These are phyloP conservation scores for Apamea monoglypha DNA, from an alignment of 2,888 invertebrate species.

Conservation along the genomic window DNA sequence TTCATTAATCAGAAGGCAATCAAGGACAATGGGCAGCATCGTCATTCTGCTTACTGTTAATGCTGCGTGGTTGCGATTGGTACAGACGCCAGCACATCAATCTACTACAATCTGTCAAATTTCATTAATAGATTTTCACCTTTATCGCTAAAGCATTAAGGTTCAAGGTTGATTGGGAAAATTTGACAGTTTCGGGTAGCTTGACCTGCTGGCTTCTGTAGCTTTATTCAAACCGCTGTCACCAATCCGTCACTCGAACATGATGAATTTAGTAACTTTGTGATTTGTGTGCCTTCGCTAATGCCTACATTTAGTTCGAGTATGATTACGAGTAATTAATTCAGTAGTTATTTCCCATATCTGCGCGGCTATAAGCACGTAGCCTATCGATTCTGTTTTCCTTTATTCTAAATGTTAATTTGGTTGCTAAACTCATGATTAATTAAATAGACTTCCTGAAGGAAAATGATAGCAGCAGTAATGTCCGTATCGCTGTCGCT, in stretches of 20 bases:
- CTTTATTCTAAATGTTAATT: constrained; percentile 43
- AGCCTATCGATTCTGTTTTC: constrained; percentile 39
- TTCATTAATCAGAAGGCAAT: not conserved
- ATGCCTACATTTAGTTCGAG: not conserved
- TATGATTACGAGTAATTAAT: not conserved
- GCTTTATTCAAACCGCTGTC: not conserved
- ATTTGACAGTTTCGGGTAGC: no score
- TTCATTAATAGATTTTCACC: no score
- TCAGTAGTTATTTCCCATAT: constrained; percentile 5
- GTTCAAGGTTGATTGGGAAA: no score
- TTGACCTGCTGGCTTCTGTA: no score
- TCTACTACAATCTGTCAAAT: no score
- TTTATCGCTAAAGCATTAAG: no score
- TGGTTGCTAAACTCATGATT: constrained; percentile 27
- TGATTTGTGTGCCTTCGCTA: not conserved
- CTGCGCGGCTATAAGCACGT: constrained; percentile 27
- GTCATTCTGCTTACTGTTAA: not conserved
- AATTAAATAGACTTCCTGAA: constrained; percentile 24
- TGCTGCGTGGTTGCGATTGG: no score
- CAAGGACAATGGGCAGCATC: not conserved
- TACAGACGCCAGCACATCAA: no score
- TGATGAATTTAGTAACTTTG: not conserved
- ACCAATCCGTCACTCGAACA: not conserved
- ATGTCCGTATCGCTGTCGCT: constrained; percentile 4
- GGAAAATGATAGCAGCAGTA: constrained; percentile 3